Base-by-base conservation (phyloP, 2,113 vertebrate species). In the Charadrius vociferus region DNA sequence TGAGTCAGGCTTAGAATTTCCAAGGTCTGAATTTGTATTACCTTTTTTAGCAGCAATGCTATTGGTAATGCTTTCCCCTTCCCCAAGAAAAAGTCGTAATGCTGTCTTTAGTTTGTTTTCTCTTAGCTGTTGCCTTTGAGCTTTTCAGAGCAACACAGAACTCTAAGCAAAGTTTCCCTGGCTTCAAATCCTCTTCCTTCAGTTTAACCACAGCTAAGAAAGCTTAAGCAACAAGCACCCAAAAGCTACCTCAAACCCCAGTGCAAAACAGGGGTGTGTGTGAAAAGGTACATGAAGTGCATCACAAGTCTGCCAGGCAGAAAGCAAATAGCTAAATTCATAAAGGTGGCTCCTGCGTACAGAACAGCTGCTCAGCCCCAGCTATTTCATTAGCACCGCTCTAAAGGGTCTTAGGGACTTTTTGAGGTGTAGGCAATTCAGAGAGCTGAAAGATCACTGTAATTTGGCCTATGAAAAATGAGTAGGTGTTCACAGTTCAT, bases 401-500 rank as follows among this genome's bases (percentile, higher is more conserved):
- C 93, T 96, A 88, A 81, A 97, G 88, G 82, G 93, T 96, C 95
- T 85, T 22, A 92, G 88, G 61, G 95, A 96, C 41, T 34, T 97
- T 92, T 88, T 71, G 82, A 95, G 81, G 41, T 92, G 90, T 63
- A 94, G 88, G 82, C 94, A 96, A 93, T 95, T 90, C 90, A 90
- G 82, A 84, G 90, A 81, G 79, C 94, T 92, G 88, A 91, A 90
- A 81, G 90, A 97, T 93, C 90, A 83, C 82, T 90, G 88, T 78
- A 95, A 95, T 97, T 96, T 95, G 96, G 90, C 93, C 93, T 94
- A 9, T 96, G 95, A 97, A 97, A 93, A 97, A 96, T 95, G 94
- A 97, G 96, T 96, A 94, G 94, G 95, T 92, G 97, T 93, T 94
- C 96, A 83, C 90, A 96, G 95, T 92, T 96, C 97, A 96, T 97